These are phyloP conservation scores for Okapia johnstoni DNA, from an alignment of 2,113 vertebrate species.

Conservation along the genomic window DNA sequence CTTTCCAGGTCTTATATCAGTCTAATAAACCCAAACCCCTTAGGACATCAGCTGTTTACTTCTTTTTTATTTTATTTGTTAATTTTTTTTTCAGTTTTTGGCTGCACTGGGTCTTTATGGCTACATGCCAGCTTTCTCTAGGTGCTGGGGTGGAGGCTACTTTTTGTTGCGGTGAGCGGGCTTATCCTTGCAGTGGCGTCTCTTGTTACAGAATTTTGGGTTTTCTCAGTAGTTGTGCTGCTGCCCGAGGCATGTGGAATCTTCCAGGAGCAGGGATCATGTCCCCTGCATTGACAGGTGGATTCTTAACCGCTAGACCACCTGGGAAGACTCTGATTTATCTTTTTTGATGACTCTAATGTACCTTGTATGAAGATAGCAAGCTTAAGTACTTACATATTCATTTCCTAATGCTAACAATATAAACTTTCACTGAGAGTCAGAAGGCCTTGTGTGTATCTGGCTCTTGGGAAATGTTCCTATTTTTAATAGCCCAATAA, in stretches of 20 bases:
- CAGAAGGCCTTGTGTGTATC: background rate
- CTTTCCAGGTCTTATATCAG: background rate
- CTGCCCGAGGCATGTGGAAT: background rate
- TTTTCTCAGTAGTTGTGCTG: background rate
- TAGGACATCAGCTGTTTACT: background rate
- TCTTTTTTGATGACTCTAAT: background rate
- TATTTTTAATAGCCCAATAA: background rate
- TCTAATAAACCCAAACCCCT: background rate
- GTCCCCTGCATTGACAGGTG: background rate
- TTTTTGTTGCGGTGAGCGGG: fast-evolving
- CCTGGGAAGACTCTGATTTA: background rate
- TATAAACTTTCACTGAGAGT: background rate
- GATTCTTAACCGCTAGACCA: background rate
- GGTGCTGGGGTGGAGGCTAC: background rate
- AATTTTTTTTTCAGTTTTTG: background rate
- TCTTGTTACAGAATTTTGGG: background rate
- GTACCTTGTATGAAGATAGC: background rate
- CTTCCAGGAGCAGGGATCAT: background rate
- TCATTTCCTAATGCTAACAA: background rate
- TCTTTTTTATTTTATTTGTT: background rate
- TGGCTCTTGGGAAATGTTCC: background rate
- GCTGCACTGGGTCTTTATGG: background rate
- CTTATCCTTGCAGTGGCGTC: background rate
- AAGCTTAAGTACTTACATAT: background rate
- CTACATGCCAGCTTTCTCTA: background rate